Base-by-base conservation (phyloP, 1,140 invertebrate species). In the Polypedilum vanderplanki region DNA sequence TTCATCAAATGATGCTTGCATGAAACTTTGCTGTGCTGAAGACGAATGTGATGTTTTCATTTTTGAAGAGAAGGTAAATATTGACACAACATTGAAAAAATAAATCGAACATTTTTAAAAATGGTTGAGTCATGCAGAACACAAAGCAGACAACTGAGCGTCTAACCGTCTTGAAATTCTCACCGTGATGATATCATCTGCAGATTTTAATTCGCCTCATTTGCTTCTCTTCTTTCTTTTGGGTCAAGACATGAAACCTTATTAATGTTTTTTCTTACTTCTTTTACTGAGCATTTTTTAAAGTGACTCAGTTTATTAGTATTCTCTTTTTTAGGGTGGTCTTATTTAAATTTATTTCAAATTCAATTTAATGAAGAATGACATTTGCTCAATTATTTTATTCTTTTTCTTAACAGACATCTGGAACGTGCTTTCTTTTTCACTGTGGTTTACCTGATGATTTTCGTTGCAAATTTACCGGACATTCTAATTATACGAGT, bases 391-490 rank as follows among this genome's bases (percentile, higher is more conserved):
- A 33, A 33, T 33, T 5, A 33, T 73, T 74, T 74, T 74, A 40
- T 40, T 74, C 24, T 41, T 75, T n/a, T 75, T 75, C 12, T 24
- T 64, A n/a, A 74, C 40, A 95, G 93, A 91, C 87, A 78, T 88
- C 90, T 3, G 92, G 93, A 75, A 94, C 92, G 79, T 97, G 95
- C 82, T 97, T 96, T 80, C 84, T 97, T 33, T 97, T 97, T 82
- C 90, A 95, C 82, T 97, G 95, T 83, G 94, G 94, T 0, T 87
- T 91, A 20, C 88, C 91, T 0, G 90, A 93, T 79, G 91, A 95
- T 81, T 96, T 96, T 82, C 92, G 93, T 79, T 97, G 95, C 84
- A 94, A 95, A 85, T 97, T 97, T 79, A 95, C 93, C 1, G 86
- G 87, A 64, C 94, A 97, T 82, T 87, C 87, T 9, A 93, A 93